phyloP scores from a whole-genome alignment of 2,113 vertebrate genomes.

The Cichladusa arquata region DNA sequence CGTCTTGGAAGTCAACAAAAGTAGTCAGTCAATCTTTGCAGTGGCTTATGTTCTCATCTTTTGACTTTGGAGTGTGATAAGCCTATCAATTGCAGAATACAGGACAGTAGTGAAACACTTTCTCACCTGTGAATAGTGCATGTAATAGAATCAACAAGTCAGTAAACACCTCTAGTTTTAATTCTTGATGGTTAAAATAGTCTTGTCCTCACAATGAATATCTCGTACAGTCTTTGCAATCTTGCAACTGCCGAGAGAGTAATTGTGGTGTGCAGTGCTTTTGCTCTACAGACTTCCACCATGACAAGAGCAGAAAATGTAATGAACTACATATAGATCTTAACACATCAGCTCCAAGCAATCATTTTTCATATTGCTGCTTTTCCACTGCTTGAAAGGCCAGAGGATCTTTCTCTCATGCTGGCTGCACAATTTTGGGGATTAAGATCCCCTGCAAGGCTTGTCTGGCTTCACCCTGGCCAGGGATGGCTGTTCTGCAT shows the following conservation, averaged over 20 bases:
- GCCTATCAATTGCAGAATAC: background rate
- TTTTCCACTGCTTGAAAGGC: background rate
- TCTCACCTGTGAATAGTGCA: background rate
- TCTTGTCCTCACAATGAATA: background rate
- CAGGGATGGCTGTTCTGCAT: background rate
- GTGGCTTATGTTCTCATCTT: background rate
- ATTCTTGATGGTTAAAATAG: background rate
- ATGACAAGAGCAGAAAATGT: background rate
- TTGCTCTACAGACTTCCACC: background rate
- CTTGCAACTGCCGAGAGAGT: background rate
- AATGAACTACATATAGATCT: background rate
- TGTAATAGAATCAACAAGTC: background rate
- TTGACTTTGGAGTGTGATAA: background rate
- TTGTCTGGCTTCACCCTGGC: background rate
- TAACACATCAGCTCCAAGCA: background rate
- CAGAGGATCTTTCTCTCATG: background rate
- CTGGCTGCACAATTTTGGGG: background rate
- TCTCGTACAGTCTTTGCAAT: background rate
- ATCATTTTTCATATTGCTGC: background rate
- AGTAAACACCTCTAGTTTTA: background rate
- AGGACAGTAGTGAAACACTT: background rate
- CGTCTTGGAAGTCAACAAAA: background rate
- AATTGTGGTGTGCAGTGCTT: background rate
- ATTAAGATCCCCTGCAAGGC: background rate
- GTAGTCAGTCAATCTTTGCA: accelerated